Conservation (phyloP, 2,888 invertebrate genomes). For the Altica lythri region DNA sequence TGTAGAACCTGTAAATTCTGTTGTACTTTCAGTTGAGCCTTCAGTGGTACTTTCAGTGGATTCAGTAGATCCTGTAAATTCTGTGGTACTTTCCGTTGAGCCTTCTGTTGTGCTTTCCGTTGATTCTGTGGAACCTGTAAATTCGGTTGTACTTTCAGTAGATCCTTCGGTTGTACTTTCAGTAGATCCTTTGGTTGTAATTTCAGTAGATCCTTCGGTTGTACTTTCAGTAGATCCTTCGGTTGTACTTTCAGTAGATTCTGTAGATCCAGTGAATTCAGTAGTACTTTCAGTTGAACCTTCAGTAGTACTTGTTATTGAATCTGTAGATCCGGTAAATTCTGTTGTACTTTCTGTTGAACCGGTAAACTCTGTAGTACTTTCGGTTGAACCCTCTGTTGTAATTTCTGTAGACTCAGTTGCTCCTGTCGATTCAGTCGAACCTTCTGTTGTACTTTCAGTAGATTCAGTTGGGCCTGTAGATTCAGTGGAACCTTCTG, state of each 20-base stretch:
- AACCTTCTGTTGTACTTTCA: not conserved
- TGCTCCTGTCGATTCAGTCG: slow-evolving; percentile 1
- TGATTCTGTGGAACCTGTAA: slow-evolving; percentile 28
- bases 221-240: slow-evolving; percentile 25
- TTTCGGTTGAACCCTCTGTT: slow-evolving; percentile 33
- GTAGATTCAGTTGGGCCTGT: not conserved
- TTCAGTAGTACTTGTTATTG: slow-evolving; percentile 28
- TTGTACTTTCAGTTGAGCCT: slow-evolving; percentile 34
- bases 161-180: slow-evolving; percentile 30
- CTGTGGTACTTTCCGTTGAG: slow-evolving; percentile 38
- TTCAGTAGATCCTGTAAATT: slow-evolving; percentile 28
- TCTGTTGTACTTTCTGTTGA: slow-evolving; percentile 30
- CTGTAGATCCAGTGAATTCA: slow-evolving; percentile 28
- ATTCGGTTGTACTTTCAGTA: slow-evolving; percentile 27
- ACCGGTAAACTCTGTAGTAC: slow-evolving; percentile 1
- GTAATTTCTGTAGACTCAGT: slow-evolving; percentile 36
- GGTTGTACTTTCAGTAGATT: slow-evolving; percentile 17
- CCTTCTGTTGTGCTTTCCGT: slow-evolving; percentile 28
- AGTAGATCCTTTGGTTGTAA: no score
- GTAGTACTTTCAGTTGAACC: slow-evolving; percentile 32
- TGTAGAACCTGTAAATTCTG: slow-evolving; percentile 25
- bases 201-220: slow-evolving; percentile 35
- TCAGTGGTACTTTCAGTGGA: slow-evolving; percentile 28
- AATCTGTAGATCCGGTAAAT: slow-evolving; percentile 12
- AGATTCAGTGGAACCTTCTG: slow-evolving; percentile 15